Evolutionary conservation across 2,113 vertebrate species (phyloP), one percentile per base, ranked within the genome.

Genomic region (Echinops telfairi): DNA sequence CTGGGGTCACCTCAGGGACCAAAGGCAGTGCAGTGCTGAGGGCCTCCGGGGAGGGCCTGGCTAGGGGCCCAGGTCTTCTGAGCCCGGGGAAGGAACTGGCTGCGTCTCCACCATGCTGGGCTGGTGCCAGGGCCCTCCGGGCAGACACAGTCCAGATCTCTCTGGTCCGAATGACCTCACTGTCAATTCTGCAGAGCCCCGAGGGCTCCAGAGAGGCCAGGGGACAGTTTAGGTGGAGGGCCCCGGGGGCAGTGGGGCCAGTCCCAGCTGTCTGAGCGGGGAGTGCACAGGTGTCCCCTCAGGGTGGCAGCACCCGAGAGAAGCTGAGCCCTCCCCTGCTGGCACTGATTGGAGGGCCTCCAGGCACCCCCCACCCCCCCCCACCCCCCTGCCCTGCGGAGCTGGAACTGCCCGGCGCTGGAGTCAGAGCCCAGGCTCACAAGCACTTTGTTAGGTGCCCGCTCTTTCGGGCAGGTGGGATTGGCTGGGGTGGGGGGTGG

Each of bases 21-120:
- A 95, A 77, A 95, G 93, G 88, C 92, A 31, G 86, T 95, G 92
- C 93, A 94, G 93, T 95, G 95, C 92, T 93, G 92, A 66, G 93
- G 92, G 71, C 91, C 57, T 79, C 23, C 3, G 86, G 31, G 47
- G 11, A 90, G n/a, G 60, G 64, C 64, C 64, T 66, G 25, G 64
- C 23, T 25, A 27, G 23, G 9, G 25, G 64, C 64, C 64, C 93
- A 38, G 64, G 47, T 40, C 73, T 92, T 64, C 73, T 57, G 57
- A 5, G 27, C 64, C 33, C 22, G 53, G 88, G 60, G 76, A 47
- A 57, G 3, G 1, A 71, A 60, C 27, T 4, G 7, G 86, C 64
- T 71, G 76, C 47, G 25, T 7, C 64, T 38, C 62, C 17, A 16
- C 83, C 11, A 19, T 0, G 4, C 31, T 73, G 70, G 92, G 64